phyloP scores from a whole-genome alignment of 2,888 invertebrate genomes.

The Sinohyriopsis cumingii region DNA sequence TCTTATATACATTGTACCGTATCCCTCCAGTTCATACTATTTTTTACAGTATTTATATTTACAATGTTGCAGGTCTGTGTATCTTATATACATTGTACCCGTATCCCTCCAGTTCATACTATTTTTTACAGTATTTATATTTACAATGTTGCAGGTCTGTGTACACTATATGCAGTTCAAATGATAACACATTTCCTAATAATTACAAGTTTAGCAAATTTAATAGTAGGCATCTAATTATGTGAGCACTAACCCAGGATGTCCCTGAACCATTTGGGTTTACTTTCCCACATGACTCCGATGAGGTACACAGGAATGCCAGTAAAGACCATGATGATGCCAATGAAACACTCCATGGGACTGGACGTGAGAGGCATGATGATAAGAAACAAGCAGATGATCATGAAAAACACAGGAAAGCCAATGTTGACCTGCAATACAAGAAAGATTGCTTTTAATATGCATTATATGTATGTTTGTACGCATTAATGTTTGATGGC shows the following conservation, averaged over 20 bases:
- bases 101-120: no score
- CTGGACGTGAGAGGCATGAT: conserved; percentile 64
- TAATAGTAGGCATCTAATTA: not conserved
- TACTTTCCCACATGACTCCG: conserved; percentile 71
- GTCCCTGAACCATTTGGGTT: conserved; percentile 56
- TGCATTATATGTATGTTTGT: no score
- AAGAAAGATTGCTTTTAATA: not conserved
- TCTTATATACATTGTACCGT: not conserved
- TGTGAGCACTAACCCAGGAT: conserved; percentile 48
- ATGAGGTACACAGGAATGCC: conserved; percentile 85
- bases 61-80: no score
- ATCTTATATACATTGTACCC: not conserved
- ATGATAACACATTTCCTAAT: not conserved
- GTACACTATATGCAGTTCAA: not conserved
- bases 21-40: no score
- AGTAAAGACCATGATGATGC: conserved; percentile 61
- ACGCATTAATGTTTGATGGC: no score
- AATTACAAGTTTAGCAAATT: not conserved
- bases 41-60: no score
- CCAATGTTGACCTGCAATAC: conserved; percentile 60
- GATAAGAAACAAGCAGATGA: conserved; percentile 64
- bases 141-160: no score
- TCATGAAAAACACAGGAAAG: conserved; percentile 67
- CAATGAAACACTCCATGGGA: conserved; percentile 66
- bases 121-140: no score